Percentiles rank a stretch among this genome's conserved stretches.
These are phyloP conservation scores for Actinia tenebrosa DNA, from an alignment of 64 coral and sea anemone species.

Conservation along the genomic window DNA sequence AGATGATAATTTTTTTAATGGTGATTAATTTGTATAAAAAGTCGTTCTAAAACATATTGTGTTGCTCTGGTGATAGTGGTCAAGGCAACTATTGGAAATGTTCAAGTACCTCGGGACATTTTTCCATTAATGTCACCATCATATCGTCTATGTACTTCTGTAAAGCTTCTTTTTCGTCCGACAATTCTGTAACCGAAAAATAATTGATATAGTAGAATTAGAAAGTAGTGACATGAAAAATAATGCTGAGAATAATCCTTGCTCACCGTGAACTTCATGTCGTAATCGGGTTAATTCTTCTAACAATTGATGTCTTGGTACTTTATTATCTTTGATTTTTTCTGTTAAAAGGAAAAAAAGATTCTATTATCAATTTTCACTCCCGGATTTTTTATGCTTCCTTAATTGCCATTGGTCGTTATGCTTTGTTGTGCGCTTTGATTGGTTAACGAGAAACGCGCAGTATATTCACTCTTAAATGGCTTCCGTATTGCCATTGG, in stretches of 20 bases:
- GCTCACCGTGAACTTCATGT: constrained; percentile 44
- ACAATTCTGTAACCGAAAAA: constrained; percentile 15
- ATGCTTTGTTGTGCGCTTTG: too few relatives aligned
- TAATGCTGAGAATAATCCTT: background rate
- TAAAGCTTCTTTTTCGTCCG: constrained; percentile 40
- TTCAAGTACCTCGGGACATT: constrained; percentile 46
- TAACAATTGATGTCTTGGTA: constrained; percentile 41
- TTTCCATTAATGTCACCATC: constrained; percentile 53
- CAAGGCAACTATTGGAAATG: background rate
- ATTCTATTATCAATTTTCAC: background rate
- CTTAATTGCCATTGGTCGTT: too few relatives aligned
- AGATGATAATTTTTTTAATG: background rate
- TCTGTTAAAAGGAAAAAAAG: background rate
- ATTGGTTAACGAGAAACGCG: background rate
- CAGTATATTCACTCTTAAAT: background rate
- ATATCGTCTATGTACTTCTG: constrained; percentile 51
- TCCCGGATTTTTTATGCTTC: too few relatives aligned
- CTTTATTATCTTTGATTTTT: constrained; percentile 55
- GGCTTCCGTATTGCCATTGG: too few relatives aligned
- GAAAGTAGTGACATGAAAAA: too few relatives aligned
- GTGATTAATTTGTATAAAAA: background rate
- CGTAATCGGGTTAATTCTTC: constrained; percentile 51
- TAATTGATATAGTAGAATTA: too few relatives aligned
- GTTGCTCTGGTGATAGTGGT: background rate
- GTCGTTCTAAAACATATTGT: background rate